Percentiles rank a stretch among this genome's conserved stretches.
Evolutionary conservation across 2,113 vertebrate genomes (phyloP).

Genomic region (Dicaeum eximium): DNA sequence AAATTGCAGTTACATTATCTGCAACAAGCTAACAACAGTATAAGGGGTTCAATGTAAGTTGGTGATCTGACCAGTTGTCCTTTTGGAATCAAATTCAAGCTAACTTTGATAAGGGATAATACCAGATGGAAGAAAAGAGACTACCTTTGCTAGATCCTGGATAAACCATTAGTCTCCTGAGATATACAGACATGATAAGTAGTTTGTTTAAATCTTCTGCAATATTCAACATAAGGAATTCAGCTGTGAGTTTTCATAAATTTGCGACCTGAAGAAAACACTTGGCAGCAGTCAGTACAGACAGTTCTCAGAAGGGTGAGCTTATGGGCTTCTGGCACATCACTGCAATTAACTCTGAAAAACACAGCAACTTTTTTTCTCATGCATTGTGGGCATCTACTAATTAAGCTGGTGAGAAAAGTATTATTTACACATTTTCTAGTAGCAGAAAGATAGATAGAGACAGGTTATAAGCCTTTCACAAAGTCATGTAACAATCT

Average conservation of each 20-base stretch:
- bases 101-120: not conserved
- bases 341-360: not conserved
- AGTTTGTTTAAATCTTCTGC: not conserved
- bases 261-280: not conserved
- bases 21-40: not conserved
- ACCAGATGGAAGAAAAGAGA: not conserved
- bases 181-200: not conserved
- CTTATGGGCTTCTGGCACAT: not conserved
- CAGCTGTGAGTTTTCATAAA: not conserved
- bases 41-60: not conserved
- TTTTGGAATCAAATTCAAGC: not conserved
- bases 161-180: not conserved
- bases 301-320: slow-evolving; percentile 1
- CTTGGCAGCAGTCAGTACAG: not conserved
- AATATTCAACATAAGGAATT: not conserved
- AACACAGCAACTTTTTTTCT: not conserved
- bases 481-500: not conserved
- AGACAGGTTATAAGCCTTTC: not conserved
- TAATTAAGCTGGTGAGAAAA: slow-evolving; percentile 23
- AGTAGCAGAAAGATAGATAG: not conserved
- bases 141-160: not conserved
- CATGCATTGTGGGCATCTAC: not conserved
- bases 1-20: not conserved
- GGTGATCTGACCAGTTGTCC: not conserved
- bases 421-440: not conserved